These are phyloP conservation scores for Vesta saturnalis DNA, from an alignment of 2,888 invertebrate genomes.

Conservation along the genomic window DNA sequence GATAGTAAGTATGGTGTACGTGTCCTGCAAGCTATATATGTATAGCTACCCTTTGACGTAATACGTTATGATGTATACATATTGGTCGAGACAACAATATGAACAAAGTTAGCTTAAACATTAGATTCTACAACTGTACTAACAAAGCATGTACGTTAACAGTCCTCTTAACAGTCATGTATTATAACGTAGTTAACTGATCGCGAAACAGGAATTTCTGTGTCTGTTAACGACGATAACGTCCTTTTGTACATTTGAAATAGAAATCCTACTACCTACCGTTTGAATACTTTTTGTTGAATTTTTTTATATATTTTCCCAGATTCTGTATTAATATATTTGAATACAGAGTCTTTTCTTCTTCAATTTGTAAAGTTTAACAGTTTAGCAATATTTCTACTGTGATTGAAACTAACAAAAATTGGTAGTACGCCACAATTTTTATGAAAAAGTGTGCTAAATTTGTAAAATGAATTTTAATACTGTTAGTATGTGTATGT, in stretches of 20 bases:
- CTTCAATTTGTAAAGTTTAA: too few relatives aligned
- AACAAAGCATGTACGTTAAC: slow-evolving; percentile 41
- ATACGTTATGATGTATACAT: slow-evolving; percentile 48
- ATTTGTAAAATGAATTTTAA: too few relatives aligned
- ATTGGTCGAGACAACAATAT: slow-evolving; percentile 44
- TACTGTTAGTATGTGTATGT: too few relatives aligned
- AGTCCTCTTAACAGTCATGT: slow-evolving; percentile 10
- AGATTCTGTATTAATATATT: too few relatives aligned
- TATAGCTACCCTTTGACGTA: slow-evolving; percentile 49
- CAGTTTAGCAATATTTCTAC: too few relatives aligned
- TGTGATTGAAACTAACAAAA: too few relatives aligned
- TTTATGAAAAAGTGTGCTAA: too few relatives aligned
- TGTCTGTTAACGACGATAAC: neutral
- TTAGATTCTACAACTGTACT: slow-evolving; percentile 41
- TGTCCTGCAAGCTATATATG: slow-evolving; percentile 34
- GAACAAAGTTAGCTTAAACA: slow-evolving; percentile 48
- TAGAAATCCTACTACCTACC: too few relatives aligned
- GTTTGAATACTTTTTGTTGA: too few relatives aligned
- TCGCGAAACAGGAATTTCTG: neutral
- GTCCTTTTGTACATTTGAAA: neutral
- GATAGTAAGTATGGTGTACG: slow-evolving; percentile 31
- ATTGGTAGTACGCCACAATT: too few relatives aligned
- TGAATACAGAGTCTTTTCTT: too few relatives aligned
- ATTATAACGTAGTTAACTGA: neutral
- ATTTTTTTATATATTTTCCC: too few relatives aligned